These are phyloP conservation scores for Hirtodrosophila alboralis DNA, from an alignment of 2,888 invertebrate genomes.

Conservation along the genomic window DNA sequence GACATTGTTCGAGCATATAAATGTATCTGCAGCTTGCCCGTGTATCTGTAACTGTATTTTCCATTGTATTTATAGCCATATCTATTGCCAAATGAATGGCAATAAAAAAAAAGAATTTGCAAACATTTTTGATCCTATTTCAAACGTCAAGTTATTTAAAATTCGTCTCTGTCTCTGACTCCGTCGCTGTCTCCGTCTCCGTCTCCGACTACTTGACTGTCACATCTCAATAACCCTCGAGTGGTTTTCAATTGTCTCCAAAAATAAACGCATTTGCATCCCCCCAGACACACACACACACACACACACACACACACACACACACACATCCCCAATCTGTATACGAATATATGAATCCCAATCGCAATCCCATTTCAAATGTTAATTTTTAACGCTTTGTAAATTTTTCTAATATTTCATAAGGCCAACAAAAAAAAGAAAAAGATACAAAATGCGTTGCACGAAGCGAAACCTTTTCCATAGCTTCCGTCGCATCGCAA, in stretches of 20 bases:
- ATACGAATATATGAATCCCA: conserved; percentile 23
- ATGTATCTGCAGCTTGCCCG: conserved; percentile 13
- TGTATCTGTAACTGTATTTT: background rate
- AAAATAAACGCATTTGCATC: conserved; percentile 79
- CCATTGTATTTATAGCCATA: conserved; percentile 19
- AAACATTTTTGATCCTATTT: conserved; percentile 69
- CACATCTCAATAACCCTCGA: conserved; percentile 80
- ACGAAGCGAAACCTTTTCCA: conserved; percentile 55
- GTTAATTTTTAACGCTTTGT: conserved; percentile 78
- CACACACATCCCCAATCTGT: background rate
- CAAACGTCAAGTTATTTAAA: conserved; percentile 71
- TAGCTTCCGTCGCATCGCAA: conserved; percentile 36
- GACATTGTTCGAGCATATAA: conserved; percentile 27
- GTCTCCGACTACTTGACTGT: conserved; percentile 74
- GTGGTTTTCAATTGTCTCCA: conserved; percentile 81
- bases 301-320: conserved; percentile 19
- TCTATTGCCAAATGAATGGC: conserved; percentile 27
- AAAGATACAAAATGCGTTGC: conserved; percentile 6
- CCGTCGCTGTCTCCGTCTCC: conserved; percentile 7
- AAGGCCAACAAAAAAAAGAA: conserved; percentile 34
- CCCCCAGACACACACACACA: conserved; percentile 38
- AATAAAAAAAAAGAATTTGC: conserved; percentile 38
- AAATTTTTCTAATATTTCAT: conserved; percentile 71
- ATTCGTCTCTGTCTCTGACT: background rate
- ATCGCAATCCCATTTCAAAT: conserved; percentile 73